phyloP scores from a whole-genome alignment of 2,888 invertebrate species.

The Sminthurinus aureus region DNA sequence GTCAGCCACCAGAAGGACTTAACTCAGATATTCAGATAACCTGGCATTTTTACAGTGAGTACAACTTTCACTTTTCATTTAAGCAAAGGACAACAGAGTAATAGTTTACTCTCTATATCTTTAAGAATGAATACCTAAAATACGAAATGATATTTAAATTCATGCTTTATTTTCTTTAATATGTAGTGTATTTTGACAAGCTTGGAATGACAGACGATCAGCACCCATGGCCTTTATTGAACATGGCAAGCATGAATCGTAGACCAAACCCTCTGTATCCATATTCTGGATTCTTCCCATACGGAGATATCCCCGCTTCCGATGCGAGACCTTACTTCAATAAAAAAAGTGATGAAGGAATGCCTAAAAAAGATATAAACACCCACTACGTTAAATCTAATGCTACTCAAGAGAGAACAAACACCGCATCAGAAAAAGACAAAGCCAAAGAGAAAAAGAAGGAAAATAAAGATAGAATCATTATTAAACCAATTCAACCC shows the following conservation, averaged over 20 bases:
- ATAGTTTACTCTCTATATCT: neutral
- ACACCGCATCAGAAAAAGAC: neutral
- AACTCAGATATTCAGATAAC: constrained; percentile 52
- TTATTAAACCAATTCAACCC: too few relatives aligned
- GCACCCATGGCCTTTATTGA: constrained; percentile 50
- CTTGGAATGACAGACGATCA: constrained; percentile 52
- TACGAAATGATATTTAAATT: neutral
- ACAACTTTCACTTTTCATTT: neutral
- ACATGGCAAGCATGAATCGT: neutral
- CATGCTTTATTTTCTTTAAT: neutral
- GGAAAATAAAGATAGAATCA: neutral
- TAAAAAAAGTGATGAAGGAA: neutral
- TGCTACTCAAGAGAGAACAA: too few relatives aligned
- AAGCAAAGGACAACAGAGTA: too few relatives aligned
- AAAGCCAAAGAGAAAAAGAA: neutral
- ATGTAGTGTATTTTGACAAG: constrained; percentile 54
- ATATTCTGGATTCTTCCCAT: constrained; percentile 41
- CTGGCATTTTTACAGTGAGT: constrained; percentile 55
- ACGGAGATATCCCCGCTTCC: constrained; percentile 2
- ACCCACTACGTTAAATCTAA: neutral
- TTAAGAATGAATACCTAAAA: neutral
- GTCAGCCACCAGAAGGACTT: constrained; percentile 50
- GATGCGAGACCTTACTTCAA: neutral
- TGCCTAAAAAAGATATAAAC: neutral
- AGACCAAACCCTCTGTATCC: constrained; percentile 21